Evolutionary conservation across 2,113 vertebrate genomes (phyloP), one percentile per base, ranked within the genome.

Genomic region (Takifugu bimaculatus): DNA sequence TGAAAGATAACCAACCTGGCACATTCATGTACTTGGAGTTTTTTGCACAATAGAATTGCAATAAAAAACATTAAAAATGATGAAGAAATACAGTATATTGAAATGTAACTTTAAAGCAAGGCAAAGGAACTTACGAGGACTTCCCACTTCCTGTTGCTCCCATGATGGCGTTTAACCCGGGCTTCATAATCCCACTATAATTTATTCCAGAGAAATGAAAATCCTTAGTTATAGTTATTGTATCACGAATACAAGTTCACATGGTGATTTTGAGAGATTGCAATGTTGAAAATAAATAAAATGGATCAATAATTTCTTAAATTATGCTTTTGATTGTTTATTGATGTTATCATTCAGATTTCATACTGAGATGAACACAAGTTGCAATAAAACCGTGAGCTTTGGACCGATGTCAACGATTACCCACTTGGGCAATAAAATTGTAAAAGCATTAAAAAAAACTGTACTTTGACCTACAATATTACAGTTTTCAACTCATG

Each of bases 81-180:
- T 47, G 1, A 2, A 47, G 14, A 47, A 47, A 4, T 13, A 20
- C 20, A 20, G 20, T 20, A 13, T n/a, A 2, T 47, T 47, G 45
- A 6, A 5, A n/a, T 47, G 13, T 15, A n/a, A 13, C 45, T 2
- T 15, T n/a, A 47, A 13, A 15, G 45, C 14, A 47, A 47, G 27
- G 26, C 45, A 10, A 27, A 10, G 27, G 50, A 7, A 88, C 96
- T 96, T 89, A 98, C 94, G 95, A 98, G 67, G 96, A 97, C 77
- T 98, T 98, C 11, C 96, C 96, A 29, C 95, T 92, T 57, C 96
- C 96, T 0, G 96, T 97, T 2, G 95, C 94, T 80, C 96, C 96
- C 81, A 98, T 87, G 77, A 98, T 97, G 74, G 95, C 94, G 29
- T 98, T 98, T 61, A 98, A 90, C 12, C 96, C 96, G 1, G 95